phyloP scores from a whole-genome alignment of 92 coral and sea anemone species.

The Metridium senile region DNA sequence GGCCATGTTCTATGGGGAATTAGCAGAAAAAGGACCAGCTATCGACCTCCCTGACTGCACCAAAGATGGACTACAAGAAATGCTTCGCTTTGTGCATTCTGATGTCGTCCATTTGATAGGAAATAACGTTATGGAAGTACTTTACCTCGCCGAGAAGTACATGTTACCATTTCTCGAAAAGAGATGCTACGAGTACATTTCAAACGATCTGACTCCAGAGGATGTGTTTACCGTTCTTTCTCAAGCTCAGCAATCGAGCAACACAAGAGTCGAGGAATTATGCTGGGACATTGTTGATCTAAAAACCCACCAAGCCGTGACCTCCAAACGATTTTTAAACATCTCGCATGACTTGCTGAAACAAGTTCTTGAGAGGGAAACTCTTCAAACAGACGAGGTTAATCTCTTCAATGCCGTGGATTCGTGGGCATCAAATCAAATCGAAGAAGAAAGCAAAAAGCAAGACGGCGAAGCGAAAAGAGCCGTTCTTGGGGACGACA shows the following conservation, averaged over 20 bases:
- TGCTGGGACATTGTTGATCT: slow-evolving; percentile 31
- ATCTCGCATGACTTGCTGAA: slow-evolving; percentile 23
- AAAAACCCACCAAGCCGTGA: slow-evolving; percentile 19
- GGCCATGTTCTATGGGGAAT: slow-evolving; percentile 33
- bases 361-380: slow-evolving; percentile 27
- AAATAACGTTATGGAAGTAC: slow-evolving; percentile 34
- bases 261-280: slow-evolving; percentile 2
- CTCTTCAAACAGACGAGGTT: slow-evolving; percentile 20
- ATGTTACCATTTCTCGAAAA: slow-evolving; percentile 19
- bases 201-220: slow-evolving; percentile 9
- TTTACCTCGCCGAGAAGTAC: slow-evolving; percentile 23
- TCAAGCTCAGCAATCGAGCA: neutral
- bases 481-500: slow-evolving; percentile 20
- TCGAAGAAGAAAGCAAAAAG: slow-evolving; percentile 2
- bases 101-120: slow-evolving; percentile 27
- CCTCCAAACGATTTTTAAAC: slow-evolving; percentile 18
- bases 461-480: slow-evolving; percentile 1
- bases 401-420: slow-evolving; percentile 32
- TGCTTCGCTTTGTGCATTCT: slow-evolving; percentile 34
- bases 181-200: slow-evolving; percentile 14
- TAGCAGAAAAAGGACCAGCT: slow-evolving; percentile 24
- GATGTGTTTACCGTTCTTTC: slow-evolving; percentile 25
- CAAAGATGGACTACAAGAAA: slow-evolving; percentile 30
- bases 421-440: slow-evolving; percentile 26
- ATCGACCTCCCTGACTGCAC: slow-evolving; percentile 33